phyloP scores from a whole-genome alignment of 1,140 invertebrate genomes.

The Trichonephila clavipes region DNA sequence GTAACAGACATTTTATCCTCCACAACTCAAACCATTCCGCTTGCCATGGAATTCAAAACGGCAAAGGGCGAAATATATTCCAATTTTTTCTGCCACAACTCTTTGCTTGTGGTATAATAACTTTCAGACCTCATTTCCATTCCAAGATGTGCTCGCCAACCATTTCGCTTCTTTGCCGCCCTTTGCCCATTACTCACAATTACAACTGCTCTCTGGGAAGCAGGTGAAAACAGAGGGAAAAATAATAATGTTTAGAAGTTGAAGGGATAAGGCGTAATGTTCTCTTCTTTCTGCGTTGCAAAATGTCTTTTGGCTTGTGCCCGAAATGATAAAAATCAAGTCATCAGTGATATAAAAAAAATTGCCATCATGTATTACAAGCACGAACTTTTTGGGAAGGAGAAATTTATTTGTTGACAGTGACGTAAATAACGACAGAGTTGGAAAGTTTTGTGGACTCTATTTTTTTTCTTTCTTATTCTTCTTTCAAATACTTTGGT shows the following conservation, averaged over 20 bases:
- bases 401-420: conserved; percentile 18
- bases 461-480: background rate
- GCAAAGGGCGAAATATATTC: background rate
- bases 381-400: background rate
- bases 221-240: background rate
- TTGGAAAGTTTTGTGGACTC: background rate
- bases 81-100: background rate
- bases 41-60: background rate
- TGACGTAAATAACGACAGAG: conserved; percentile 11
- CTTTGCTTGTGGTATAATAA: background rate
- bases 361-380: conserved; percentile 20
- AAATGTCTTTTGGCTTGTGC: background rate
- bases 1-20: background rate
- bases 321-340: conserved; percentile 31
- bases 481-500: background rate
- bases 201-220: background rate
- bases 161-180: background rate
- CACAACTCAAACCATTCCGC: background rate
- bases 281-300: background rate
- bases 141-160: background rate
- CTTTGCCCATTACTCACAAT: background rate
- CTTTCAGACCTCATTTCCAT: conserved; percentile 10
- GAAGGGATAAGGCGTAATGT: background rate
- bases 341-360: conserved; percentile 5
- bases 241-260: background rate